Base-by-base conservation (phyloP, 1,140 invertebrate species). In the Drosophila saltans region DNA sequence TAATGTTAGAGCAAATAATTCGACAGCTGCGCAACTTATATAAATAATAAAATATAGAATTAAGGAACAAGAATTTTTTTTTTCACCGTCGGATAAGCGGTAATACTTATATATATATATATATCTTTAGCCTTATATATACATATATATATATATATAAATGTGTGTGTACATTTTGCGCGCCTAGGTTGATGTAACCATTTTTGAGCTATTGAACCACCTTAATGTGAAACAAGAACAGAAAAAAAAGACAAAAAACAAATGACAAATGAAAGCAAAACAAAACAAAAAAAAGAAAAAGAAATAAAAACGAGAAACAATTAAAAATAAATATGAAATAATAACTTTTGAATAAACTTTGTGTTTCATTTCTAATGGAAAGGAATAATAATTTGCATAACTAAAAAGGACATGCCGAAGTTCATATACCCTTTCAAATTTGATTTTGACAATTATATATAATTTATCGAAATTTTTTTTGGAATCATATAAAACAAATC, bases 171-270 rank as follows among this genome's bases (percentile, higher is more conserved):
- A 86, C 58, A 81, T 78, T 81, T 68, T 77, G 81, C 81, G 75
- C 83, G 62, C 75, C 70, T 86, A 66, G 70, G 77, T 86, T 83
- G 78, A 86, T 71, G 77, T 71, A 77, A 78, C 62, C 78, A 80
- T 72, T 86, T 81, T 86, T 83, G 83, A 86, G 83, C 83, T 86
- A 86, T 75, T 75, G 84, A 86, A 89, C 83, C 83, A 86, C 83
- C 83, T 86, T 83, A 86, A 83, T 88, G 84, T 86, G 70, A 89
- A 86, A 86, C 83, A 78, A 79, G 72, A 30, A 30, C 28, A 30
- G 4, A 70, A 48, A 5, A 43, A 43, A 68, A 63, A 66, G 4
- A 4, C 28, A 30, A 30, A 16, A 16, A 16, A 16, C 28, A 30
- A 30, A 70, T 56, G 8, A 41, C 41, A 67, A 62, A 66, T 30